These are phyloP conservation scores for Drosophila mayaguana DNA, from an alignment of 2,888 invertebrate genomes.

Conservation along the genomic window DNA sequence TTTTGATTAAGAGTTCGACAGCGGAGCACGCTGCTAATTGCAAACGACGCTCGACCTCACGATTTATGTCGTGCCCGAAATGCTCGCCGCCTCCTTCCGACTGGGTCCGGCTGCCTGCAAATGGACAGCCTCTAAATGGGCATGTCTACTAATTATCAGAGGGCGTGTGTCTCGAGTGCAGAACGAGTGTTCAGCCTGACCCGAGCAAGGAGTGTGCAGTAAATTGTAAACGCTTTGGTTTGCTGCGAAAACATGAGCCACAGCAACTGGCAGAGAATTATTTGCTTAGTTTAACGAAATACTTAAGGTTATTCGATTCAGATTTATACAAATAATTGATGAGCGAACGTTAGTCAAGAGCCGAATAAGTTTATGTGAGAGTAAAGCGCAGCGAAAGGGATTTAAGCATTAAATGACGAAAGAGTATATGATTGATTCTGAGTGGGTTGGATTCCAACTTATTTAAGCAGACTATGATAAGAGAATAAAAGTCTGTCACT, in stretches of 20 bases:
- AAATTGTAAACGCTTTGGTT: constrained; percentile 8
- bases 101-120: constrained; percentile 9
- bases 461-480: too few species aligned
- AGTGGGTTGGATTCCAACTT: too few species aligned
- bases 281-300: not conserved
- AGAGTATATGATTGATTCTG: too few species aligned
- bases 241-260: not conserved
- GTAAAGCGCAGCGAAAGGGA: too few species aligned
- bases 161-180: constrained; percentile 60
- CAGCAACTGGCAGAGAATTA: not conserved
- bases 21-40: constrained; percentile 72
- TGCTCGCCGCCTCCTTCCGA: constrained; percentile 43
- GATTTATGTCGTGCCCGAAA: constrained; percentile 71
- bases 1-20: constrained; percentile 80
- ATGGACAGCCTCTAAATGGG: constrained; percentile 66
- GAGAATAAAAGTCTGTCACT: too few species aligned
- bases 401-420: too few species aligned
- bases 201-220: constrained; percentile 16
- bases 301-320: too few species aligned
- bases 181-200: constrained; percentile 17
- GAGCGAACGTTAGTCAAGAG: too few species aligned
- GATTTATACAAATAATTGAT: too few species aligned
- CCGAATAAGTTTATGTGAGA: too few species aligned
- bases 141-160: constrained; percentile 67
- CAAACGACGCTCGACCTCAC: constrained; percentile 71